Conservation (phyloP, 2,113 vertebrate species). For the Tiliqua scincoides region DNA sequence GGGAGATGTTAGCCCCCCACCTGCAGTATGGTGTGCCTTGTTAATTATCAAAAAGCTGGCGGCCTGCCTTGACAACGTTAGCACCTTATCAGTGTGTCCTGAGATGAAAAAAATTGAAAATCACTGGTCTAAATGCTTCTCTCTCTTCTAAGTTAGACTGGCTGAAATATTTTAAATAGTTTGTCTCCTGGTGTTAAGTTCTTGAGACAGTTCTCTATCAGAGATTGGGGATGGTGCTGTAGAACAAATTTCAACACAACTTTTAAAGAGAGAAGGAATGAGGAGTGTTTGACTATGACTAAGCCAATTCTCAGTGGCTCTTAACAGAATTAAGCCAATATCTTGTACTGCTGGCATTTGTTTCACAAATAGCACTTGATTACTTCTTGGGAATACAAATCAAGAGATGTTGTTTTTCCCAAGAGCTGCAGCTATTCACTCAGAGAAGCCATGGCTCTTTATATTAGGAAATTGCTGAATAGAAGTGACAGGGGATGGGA, state of each 20-base stretch:
- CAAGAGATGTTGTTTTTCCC: conserved; percentile 12
- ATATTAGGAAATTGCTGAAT: background rate
- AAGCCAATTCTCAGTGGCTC: background rate
- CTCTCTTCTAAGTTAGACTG: background rate
- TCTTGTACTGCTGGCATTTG: conserved; percentile 25
- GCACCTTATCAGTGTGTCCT: too few relatives aligned
- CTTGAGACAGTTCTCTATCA: background rate
- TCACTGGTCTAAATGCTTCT: fast-evolving
- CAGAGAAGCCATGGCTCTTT: background rate
- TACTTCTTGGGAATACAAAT: conserved; percentile 9
- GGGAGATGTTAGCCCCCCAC: too few relatives aligned
- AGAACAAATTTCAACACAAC: background rate
- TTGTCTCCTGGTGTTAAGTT: conserved; percentile 17
- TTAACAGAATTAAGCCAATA: background rate
- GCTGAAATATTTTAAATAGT: background rate
- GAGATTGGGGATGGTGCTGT: background rate
- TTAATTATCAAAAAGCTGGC: too few relatives aligned
- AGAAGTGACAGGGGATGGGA: conserved; percentile 26
- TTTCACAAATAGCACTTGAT: background rate
- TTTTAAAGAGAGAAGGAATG: background rate
- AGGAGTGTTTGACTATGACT: background rate
- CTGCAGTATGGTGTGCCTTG: too few relatives aligned
- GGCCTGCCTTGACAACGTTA: too few relatives aligned
- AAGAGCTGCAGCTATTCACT: conserved; percentile 2
- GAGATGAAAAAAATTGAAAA: too few relatives aligned